Conservation (phyloP, 2,888 invertebrate species). For the Acleris sparsana region DNA sequence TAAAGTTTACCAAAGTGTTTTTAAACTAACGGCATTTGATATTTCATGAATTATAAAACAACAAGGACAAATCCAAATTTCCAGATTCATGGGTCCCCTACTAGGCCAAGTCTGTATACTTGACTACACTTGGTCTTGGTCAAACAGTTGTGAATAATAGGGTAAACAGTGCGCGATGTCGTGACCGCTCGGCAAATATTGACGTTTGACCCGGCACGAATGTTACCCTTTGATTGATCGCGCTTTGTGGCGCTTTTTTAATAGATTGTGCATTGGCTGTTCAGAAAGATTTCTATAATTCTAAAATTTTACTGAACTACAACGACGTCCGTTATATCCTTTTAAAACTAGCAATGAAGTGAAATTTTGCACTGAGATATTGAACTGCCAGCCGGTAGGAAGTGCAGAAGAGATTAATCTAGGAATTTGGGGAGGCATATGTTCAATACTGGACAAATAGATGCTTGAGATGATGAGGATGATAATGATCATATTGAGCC, state of each 20-base stretch:
- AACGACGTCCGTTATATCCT: too few relatives aligned
- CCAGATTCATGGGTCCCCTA: conserved; percentile 29
- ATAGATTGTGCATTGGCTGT: not conserved
- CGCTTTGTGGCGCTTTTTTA: conserved; percentile 49
- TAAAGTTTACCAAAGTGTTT: too few relatives aligned
- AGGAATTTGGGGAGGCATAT: too few relatives aligned
- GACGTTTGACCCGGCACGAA: conserved; percentile 64
- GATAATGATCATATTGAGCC: too few relatives aligned
- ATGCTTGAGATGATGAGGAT: too few relatives aligned
- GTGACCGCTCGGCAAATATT: conserved; percentile 76
- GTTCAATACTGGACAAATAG: too few relatives aligned
- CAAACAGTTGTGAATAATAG: conserved; percentile 79
- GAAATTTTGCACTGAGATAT: too few relatives aligned
- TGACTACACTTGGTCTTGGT: conserved; percentile 54
- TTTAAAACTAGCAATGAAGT: too few relatives aligned
- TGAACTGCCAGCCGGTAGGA: too few relatives aligned
- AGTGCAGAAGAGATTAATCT: too few relatives aligned
- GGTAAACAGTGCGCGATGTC: conserved; percentile 69
- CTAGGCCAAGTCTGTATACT: conserved; percentile 36
- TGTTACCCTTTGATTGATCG: conserved; percentile 79
- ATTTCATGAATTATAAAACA: not conserved
- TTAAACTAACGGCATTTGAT: too few relatives aligned
- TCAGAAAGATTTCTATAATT: not conserved
- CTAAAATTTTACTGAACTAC: conserved; percentile 1
- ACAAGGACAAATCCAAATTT: conserved; percentile 7